Evolutionary conservation across 2,888 invertebrate species (phyloP), one percentile per base, ranked within the genome.

Genomic region (Diplazon laetatorius): DNA sequence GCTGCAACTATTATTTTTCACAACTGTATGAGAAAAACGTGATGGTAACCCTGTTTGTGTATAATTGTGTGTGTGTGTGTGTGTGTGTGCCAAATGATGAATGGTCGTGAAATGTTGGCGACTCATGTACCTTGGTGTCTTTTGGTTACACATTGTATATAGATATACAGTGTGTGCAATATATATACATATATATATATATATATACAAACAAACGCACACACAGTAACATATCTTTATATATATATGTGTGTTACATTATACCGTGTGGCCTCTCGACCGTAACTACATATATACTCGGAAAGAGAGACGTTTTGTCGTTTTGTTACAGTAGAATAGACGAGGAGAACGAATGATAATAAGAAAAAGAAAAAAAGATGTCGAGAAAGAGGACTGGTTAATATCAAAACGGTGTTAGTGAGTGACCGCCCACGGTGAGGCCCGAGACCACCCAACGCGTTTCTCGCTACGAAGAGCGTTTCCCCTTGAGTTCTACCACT

Each of bases 391-490:
- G n/a, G 76, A 72, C 78, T 84, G 86, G 85, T 89, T 88, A 88
- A 88, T 88, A 89, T 87, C 86, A 86, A 86, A 85, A 87, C 85
- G 87, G 88, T 89, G 88, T 88, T 88, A 85, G 89, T 88, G 87
- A 87, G 85, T 76, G 90, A 87, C 89, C 90, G 88, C 89, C 89
- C 89, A 90, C 88, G 85, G 84, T 81, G 89, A 86, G 79, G 81
- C 73, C n/a, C 74, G 82, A 83, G 90, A 89, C 90, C 90, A 90
- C 90, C 89, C 89, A 90, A 88, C 83, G 87, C 83, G 90, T 82
- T 83, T 82, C 84, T 85, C 85, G 86, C 86, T 86, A 85, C 87
- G 85, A 87, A 87, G 87, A 86, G 87, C 85, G 30, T 6, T 2
- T 6, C 86, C 87, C 86, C 87, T 85, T 73, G 73, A 69, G 73